phyloP scores from a whole-genome alignment of 2,888 invertebrate species.

The Lasioglossum lativentre region DNA sequence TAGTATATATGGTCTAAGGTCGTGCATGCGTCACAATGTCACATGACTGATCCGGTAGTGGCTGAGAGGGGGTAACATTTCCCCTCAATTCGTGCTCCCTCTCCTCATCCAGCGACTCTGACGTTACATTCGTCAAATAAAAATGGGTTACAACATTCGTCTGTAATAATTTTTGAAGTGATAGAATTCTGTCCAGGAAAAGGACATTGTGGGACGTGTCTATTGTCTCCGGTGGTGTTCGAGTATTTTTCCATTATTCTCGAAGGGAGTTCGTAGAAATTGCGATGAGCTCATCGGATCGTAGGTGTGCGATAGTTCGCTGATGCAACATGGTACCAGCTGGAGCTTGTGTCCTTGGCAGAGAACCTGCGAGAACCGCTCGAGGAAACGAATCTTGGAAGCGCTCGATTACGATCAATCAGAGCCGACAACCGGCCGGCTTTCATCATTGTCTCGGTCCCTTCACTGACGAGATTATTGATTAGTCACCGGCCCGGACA shows the following conservation, averaged over 20 bases:
- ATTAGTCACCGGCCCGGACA: constrained; percentile 44
- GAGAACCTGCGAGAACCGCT: constrained; percentile 64
- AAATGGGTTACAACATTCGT: no score
- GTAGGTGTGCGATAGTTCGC: constrained; percentile 19
- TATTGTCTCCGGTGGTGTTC: not conserved
- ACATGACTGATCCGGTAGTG: no score
- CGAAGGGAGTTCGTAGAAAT: not conserved
- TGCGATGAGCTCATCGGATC: constrained; percentile 14
- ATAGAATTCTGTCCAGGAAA: no score
- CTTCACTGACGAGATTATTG: constrained; percentile 44
- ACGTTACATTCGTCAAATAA: no score
- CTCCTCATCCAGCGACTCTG: no score
- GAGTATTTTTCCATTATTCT: constrained; percentile 33
- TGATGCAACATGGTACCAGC: constrained; percentile 20
- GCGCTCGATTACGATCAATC: constrained; percentile 54
- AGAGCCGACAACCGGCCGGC: constrained; percentile 27
- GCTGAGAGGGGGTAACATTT: no score
- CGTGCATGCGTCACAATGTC: no score
- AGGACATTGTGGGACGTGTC: not conserved
- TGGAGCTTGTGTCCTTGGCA: constrained; percentile 69
- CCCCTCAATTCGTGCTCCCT: no score
- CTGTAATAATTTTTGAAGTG: no score
- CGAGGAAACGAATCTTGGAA: constrained; percentile 64
- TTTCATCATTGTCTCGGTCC: constrained; percentile 19
- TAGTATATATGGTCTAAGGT: no score